These are phyloP conservation scores for Macquaria ambigua DNA, from an alignment of 2,113 vertebrate species.

Conservation along the genomic window DNA sequence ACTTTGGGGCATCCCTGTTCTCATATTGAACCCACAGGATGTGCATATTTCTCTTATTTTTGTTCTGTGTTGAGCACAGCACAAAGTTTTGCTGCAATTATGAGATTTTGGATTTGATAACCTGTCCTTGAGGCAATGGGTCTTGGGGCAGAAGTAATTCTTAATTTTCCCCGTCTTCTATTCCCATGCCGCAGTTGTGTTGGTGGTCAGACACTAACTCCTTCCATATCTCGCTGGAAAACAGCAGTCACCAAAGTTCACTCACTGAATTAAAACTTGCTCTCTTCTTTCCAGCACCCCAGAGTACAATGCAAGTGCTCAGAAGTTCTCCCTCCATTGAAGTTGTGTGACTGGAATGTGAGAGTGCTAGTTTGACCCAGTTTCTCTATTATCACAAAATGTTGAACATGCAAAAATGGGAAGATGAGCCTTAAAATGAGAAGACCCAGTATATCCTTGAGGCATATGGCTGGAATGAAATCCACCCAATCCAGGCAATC, in stretches of 20 bases:
- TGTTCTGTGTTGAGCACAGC: slow-evolving; percentile 32
- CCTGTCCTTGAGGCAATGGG: slow-evolving; percentile 25
- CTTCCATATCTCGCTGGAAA: slow-evolving; percentile 42
- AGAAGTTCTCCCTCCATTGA: slow-evolving; percentile 60
- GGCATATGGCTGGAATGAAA: slow-evolving; percentile 77
- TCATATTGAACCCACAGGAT: slow-evolving; percentile 57
- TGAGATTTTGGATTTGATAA: slow-evolving; percentile 60
- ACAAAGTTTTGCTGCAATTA: slow-evolving; percentile 43
- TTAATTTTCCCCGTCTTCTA: slow-evolving; percentile 5
- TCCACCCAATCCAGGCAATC: slow-evolving; percentile 64
- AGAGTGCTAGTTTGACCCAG: slow-evolving; percentile 74
- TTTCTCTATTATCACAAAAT: slow-evolving; percentile 76
- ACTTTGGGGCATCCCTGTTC: slow-evolving; percentile 74
- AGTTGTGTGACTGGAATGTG: slow-evolving; percentile 67
- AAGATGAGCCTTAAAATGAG: slow-evolving; percentile 77
- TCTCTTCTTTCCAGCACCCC: slow-evolving; percentile 38
- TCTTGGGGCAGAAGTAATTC: slow-evolving; percentile 46
- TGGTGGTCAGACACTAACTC: slow-evolving; percentile 38
- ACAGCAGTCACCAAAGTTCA: slow-evolving; percentile 48
- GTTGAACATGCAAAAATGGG: slow-evolving; percentile 78
- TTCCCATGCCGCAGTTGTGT: slow-evolving; percentile 16
- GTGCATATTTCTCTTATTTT: slow-evolving; percentile 41
- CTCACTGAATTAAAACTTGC: slow-evolving; percentile 41
- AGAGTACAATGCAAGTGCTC: slow-evolving; percentile 56
- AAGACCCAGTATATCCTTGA: slow-evolving; percentile 66